phyloP scores from a whole-genome alignment of 30 jellyfish, hydroid and myxozoan genomes.

The Aurelia coerulea region DNA sequence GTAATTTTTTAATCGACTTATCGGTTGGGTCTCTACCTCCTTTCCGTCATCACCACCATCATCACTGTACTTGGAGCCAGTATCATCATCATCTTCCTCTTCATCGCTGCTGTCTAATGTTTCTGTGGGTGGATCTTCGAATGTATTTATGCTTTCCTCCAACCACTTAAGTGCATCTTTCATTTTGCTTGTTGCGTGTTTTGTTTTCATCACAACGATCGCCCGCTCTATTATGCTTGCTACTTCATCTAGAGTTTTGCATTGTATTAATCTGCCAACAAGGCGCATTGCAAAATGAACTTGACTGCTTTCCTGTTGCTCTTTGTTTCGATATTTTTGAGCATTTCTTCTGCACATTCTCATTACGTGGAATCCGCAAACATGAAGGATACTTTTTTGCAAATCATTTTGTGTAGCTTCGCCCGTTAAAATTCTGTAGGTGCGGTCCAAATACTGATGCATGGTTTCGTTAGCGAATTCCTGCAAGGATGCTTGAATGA shows the following conservation, averaged over 20 bases:
- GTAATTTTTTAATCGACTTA: background rate
- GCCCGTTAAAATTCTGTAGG: conserved; percentile 8
- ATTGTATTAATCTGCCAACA: conserved; percentile 7
- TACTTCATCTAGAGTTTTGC: background rate
- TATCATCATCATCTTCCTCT: background rate
- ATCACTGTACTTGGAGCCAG: too few relatives aligned
- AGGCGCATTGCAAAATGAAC: conserved; percentile 22
- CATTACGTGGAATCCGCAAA: conserved; percentile 16
- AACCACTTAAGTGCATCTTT: conserved; percentile 2
- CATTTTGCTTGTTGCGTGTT: conserved; percentile 6
- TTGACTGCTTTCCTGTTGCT: conserved; percentile 25
- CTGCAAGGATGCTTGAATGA: too few relatives aligned
- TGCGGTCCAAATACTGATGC: background rate
- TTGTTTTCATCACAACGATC: background rate
- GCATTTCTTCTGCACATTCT: too few relatives aligned
- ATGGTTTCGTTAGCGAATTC: background rate
- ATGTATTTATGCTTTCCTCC: conserved; percentile 9
- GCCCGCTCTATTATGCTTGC: background rate
- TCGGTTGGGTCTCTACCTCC: background rate
- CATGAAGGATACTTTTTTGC: background rate
- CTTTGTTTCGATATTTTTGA: background rate
- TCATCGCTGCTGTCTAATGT: background rate
- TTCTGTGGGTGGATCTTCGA: background rate
- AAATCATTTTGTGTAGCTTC: background rate
- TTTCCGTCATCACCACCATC: background rate